phyloP scores from a whole-genome alignment of 2,888 invertebrate genomes.

The Limnephilus rhombicus region DNA sequence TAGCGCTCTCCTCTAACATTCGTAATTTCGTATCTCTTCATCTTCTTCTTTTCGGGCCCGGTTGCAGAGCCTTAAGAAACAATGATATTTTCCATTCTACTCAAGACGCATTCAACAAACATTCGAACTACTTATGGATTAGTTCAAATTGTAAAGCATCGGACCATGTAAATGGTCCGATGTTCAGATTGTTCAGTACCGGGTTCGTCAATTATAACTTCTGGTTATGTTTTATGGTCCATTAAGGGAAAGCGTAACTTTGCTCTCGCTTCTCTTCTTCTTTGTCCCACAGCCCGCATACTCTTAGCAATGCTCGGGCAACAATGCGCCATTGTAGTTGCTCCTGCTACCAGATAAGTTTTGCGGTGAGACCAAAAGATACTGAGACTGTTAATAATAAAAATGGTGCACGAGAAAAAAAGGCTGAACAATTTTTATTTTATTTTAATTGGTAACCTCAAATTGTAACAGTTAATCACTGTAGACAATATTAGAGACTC shows the following conservation, averaged over 20 bases:
- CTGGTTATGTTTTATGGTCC: conserved; percentile 6
- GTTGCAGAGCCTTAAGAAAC: no score
- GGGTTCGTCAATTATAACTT: conserved; percentile 22
- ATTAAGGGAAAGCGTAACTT: conserved; percentile 22
- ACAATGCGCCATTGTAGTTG: conserved; percentile 48
- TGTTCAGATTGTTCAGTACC: background rate
- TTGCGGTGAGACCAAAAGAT: background rate
- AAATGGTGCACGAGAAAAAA: background rate
- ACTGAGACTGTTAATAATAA: background rate
- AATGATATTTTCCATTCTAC: background rate
- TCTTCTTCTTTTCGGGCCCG: no score
- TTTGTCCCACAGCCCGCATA: conserved; percentile 38
- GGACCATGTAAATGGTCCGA: background rate
- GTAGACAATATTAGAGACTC: no score
- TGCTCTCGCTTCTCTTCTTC: conserved; percentile 1
- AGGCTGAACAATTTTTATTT: no score
- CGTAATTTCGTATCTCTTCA: no score
- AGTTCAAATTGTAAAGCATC: background rate
- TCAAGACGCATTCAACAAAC: background rate
- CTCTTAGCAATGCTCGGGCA: conserved; percentile 27
- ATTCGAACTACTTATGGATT: background rate
- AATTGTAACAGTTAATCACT: no score
- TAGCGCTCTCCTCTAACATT: no score
- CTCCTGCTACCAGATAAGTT: conserved; percentile 7
- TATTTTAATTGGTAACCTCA: no score